A percentile compares a stretch with the other conserved stretches of the same genome.
These are phyloP conservation scores for Heterochromis multidens DNA, from an alignment of 2,113 vertebrate genomes.

Conservation along the genomic window DNA sequence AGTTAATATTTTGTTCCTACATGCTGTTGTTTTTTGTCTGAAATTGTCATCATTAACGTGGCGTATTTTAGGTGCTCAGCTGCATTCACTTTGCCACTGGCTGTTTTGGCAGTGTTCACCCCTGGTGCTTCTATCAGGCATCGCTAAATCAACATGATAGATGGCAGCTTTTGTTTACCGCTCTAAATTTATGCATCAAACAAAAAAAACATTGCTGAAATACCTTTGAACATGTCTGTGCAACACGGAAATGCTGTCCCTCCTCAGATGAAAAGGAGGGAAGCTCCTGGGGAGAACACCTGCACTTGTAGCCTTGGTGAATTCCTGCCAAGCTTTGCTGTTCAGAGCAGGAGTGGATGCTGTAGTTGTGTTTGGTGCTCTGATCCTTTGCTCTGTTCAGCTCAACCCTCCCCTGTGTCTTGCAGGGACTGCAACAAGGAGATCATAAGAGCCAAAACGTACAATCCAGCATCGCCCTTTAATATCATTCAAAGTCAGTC, in stretches of 20 bases:
- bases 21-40: not conserved
- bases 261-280: slow-evolving; percentile 30
- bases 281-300: slow-evolving; percentile 50
- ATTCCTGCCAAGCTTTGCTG: slow-evolving; percentile 39
- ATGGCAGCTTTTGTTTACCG: slow-evolving; percentile 40
- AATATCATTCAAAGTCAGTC: slow-evolving; percentile 18
- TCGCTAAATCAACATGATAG: slow-evolving; percentile 4
- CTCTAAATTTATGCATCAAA: slow-evolving; percentile 48
- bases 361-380: not conserved
- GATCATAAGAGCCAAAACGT: not conserved
- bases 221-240: slow-evolving; percentile 64
- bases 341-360: not conserved
- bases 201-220: slow-evolving; percentile 59
- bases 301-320: slow-evolving; percentile 42
- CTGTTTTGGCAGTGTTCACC: slow-evolving; percentile 10
- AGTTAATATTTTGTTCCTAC: not conserved
- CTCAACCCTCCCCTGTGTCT: not conserved
- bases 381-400: not conserved
- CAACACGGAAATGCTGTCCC: slow-evolving; percentile 40
- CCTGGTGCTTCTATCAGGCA: not conserved
- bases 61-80: not conserved
- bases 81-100: not conserved
- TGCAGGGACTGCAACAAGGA: not conserved
- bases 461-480: not conserved
- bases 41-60: not conserved